Percentiles rank a stretch among this genome's conserved stretches.
Conservation (phyloP, 2,797 vertebrate species). For the Enteromius paludinosus region DNA sequence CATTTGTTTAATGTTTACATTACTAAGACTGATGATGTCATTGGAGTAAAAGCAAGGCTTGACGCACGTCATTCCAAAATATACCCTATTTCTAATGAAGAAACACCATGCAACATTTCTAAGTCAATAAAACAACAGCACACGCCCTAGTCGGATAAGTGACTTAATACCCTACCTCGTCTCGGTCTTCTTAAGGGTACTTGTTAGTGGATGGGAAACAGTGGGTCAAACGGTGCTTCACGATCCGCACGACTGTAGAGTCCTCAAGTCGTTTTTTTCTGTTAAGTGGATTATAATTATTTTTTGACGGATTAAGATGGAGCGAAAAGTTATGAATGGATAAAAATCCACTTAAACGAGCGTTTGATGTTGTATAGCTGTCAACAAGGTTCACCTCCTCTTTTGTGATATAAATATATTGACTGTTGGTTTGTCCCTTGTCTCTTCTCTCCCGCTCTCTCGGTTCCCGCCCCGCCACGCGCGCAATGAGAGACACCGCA, state of each 20-base stretch:
- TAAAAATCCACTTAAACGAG: background rate
- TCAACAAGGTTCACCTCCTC: background rate
- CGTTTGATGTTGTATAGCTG: background rate
- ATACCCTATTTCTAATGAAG: background rate
- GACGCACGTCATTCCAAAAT: background rate
- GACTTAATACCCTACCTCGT: constrained; percentile 31
- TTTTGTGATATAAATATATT: constrained; percentile 10
- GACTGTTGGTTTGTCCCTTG: constrained; percentile 31
- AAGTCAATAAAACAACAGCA: constrained; percentile 1
- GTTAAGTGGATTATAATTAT: background rate
- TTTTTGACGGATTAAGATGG: constrained; percentile 7
- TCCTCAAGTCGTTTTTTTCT: background rate
- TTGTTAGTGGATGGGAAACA: constrained; percentile 24
- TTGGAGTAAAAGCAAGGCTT: constrained; percentile 16
- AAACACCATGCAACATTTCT: background rate
- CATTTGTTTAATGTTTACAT: constrained; percentile 3
- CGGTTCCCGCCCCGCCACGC: constrained; percentile 42
- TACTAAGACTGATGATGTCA: constrained; percentile 17
- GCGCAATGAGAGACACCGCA: constrained; percentile 40
- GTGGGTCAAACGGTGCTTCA: constrained; percentile 22
- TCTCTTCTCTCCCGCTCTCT: constrained; percentile 30
- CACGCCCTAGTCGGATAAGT: background rate
- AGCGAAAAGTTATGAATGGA: constrained; percentile 24
- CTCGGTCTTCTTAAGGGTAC: constrained; percentile 17
- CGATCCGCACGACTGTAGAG: constrained; percentile 11